Evolutionary conservation across 2,113 vertebrate genomes (phyloP).

Genomic region (Salvator merianae): DNA sequence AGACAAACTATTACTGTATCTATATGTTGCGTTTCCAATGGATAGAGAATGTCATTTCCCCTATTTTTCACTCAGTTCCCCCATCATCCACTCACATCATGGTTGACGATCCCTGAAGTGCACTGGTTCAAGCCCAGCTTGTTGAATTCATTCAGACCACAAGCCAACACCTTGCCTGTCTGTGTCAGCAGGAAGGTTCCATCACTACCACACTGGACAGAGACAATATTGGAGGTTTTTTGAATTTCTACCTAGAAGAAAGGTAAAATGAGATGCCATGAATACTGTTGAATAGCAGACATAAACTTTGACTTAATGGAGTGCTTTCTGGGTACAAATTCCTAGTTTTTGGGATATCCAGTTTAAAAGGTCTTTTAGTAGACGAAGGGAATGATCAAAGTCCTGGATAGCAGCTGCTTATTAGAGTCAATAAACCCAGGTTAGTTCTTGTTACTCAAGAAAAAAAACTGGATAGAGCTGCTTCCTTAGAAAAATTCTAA

Average conservation of each 20-base stretch:
- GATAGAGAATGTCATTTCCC: neutral
- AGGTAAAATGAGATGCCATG: conserved; percentile 16
- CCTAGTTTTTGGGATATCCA: neutral
- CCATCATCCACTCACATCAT: conserved; percentile 74
- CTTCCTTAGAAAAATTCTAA: too few relatives aligned
- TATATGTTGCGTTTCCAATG: neutral
- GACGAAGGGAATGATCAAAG: neutral
- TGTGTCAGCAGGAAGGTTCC: conserved; percentile 94
- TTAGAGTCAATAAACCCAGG: neutral
- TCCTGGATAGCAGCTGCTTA: neutral
- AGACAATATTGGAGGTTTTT: conserved; percentile 86
- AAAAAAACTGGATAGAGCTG: too few relatives aligned
- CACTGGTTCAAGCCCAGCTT: conserved; percentile 95
- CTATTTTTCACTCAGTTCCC: neutral
- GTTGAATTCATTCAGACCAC: conserved; percentile 96
- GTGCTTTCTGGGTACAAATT: neutral
- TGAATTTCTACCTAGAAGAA: conserved; percentile 87
- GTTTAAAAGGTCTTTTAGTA: neutral
- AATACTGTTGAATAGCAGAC: conserved; percentile 7
- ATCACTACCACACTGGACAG: conserved; percentile 90
- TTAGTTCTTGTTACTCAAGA: neutral
- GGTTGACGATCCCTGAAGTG: conserved; percentile 94
- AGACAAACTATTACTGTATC: too few relatives aligned
- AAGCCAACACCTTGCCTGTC: conserved; percentile 93
- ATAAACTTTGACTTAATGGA: neutral